A percentile compares a stretch with the other conserved stretches of the same genome.
phyloP scores from a whole-genome alignment of 2,113 vertebrate species.

The Ranitomeya imitator region DNA sequence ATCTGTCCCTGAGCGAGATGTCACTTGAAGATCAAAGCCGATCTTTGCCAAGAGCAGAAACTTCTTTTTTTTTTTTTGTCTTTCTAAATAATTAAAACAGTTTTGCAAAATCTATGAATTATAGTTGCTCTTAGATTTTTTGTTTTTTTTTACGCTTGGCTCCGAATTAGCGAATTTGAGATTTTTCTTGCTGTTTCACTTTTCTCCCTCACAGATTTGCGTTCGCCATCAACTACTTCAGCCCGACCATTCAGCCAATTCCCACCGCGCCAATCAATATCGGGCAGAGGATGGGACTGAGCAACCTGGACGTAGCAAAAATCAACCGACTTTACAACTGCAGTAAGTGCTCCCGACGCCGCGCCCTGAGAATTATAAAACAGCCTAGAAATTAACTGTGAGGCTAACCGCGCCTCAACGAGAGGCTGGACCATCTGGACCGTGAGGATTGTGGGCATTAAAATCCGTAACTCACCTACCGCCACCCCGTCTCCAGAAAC shows the following conservation, averaged over 20 bases:
- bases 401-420: not conserved
- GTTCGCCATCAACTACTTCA: slow-evolving; percentile 62
- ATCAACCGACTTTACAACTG: slow-evolving; percentile 73
- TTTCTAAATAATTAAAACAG: not conserved
- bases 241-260: slow-evolving; percentile 67
- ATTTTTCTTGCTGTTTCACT: not conserved
- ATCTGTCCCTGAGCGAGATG: too few species aligned
- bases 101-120: not conserved
- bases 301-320: slow-evolving; percentile 69
- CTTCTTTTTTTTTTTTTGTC: not conserved
- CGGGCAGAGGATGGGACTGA: slow-evolving; percentile 70
- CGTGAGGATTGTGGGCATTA: too few species aligned
- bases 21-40: too few species aligned
- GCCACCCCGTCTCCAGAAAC: too few species aligned
- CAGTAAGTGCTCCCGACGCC: slow-evolving; percentile 63
- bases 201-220: slow-evolving; percentile 64
- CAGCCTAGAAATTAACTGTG: not conserved
- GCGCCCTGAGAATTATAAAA: not conserved
- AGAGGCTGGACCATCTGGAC: not conserved
- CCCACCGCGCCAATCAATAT: slow-evolving; percentile 63
- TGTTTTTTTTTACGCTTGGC: not conserved
- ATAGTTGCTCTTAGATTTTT: not conserved
- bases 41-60: not conserved
- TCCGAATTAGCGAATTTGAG: not conserved
- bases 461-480: too few species aligned